Conservation (phyloP, 2,797 vertebrate genomes). For the Sparidentex hasta region DNA sequence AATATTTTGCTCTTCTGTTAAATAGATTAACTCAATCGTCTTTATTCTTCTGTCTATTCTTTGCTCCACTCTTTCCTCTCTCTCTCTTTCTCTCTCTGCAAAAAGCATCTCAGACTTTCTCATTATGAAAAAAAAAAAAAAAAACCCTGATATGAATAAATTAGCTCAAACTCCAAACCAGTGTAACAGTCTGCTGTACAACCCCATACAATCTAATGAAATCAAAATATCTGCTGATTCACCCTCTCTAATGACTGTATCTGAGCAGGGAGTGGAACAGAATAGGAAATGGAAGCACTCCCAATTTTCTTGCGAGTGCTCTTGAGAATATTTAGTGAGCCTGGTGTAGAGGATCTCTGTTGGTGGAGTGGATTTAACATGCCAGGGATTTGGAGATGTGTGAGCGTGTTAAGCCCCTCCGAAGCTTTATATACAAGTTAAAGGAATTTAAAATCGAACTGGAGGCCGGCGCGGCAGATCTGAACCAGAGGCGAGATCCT, state of each 20-base stretch:
- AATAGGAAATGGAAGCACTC: slow-evolving; percentile 39
- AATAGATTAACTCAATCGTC: too few species aligned
- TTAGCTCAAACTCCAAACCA: slow-evolving; percentile 20
- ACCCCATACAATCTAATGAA: slow-evolving; percentile 39
- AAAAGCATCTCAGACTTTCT: neutral
- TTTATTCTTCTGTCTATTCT: too few species aligned
- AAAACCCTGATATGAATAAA: neutral
- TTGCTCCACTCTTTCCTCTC: too few species aligned
- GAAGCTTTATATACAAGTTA: slow-evolving; percentile 65
- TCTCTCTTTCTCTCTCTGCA: too few species aligned
- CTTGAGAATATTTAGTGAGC: slow-evolving; percentile 63
- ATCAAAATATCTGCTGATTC: slow-evolving; percentile 40
- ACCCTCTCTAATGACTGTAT: slow-evolving; percentile 37
- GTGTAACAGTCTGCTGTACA: slow-evolving; percentile 6
- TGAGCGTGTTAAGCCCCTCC: slow-evolving; percentile 60
- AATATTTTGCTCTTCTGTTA: too few species aligned
- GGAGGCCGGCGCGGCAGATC: slow-evolving; percentile 38
- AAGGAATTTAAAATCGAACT: slow-evolving; percentile 66
- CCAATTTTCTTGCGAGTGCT: slow-evolving; percentile 50
- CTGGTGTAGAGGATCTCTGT: slow-evolving; percentile 47
- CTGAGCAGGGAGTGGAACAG: slow-evolving; percentile 33
- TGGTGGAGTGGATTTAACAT: slow-evolving; percentile 64
- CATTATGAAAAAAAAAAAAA: neutral
- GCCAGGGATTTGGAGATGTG: slow-evolving; percentile 65
- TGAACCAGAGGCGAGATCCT: slow-evolving; percentile 41